These are phyloP conservation scores for Marasmarcha lunaedactyla DNA, from an alignment of 2,888 invertebrate genomes.

Conservation along the genomic window DNA sequence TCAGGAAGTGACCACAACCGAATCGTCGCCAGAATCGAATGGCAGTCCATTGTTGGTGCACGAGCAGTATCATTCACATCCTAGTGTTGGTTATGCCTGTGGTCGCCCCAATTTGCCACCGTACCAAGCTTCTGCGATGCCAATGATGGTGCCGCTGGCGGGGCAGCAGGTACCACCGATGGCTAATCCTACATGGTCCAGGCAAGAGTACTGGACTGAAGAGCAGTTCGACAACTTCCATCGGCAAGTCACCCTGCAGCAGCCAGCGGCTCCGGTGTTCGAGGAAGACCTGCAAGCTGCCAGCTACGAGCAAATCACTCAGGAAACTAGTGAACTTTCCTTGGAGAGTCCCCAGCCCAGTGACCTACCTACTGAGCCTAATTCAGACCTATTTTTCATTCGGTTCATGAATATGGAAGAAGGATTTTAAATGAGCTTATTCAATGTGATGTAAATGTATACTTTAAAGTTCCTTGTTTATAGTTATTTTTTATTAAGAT, in stretches of 20 bases:
- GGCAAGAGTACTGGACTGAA: background rate
- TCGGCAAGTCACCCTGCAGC: background rate
- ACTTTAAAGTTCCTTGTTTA: background rate
- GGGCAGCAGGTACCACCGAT: background rate
- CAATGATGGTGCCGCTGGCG: background rate
- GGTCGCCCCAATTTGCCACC: background rate
- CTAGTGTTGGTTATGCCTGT: background rate
- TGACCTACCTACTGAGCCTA: background rate
- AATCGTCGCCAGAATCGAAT: conserved; percentile 14
- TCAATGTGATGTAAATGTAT: too few relatives aligned
- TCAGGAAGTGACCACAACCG: conserved; percentile 32
- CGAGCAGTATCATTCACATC: background rate
- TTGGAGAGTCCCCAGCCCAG: too few relatives aligned
- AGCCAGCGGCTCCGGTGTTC: background rate
- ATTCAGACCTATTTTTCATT: background rate
- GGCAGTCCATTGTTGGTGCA: conserved; percentile 21
- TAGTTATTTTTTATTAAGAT: background rate
- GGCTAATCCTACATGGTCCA: background rate
- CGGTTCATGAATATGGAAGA: background rate
- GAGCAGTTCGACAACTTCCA: background rate
- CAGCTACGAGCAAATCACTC: background rate
- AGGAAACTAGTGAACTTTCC: too few relatives aligned
- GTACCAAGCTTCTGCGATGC: background rate
- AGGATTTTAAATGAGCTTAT: background rate
- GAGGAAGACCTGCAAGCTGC: background rate